phyloP scores from a whole-genome alignment of 2,113 vertebrate species.

The Mobula birostris region DNA sequence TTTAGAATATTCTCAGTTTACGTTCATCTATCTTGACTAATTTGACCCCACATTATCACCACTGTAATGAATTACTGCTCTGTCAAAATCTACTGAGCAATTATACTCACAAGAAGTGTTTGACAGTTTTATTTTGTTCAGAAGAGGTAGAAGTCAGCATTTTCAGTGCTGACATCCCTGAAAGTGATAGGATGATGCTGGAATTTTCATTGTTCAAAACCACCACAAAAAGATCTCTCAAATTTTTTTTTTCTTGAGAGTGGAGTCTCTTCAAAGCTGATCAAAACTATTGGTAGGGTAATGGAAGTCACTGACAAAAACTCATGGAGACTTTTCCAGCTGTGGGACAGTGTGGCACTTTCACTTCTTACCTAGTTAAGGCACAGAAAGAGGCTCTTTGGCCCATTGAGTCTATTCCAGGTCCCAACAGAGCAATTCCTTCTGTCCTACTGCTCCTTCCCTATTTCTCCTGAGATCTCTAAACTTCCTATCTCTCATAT shows the following conservation, averaged over 20 bases:
- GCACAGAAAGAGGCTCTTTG: no score
- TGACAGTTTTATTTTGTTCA: conserved; percentile 21
- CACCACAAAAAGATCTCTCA: neutral
- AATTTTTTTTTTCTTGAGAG: neutral
- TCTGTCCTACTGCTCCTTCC: no score
- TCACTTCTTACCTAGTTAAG: neutral
- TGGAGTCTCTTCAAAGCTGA: neutral
- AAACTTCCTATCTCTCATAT: no score
- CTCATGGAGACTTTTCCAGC: neutral
- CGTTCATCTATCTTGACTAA: neutral
- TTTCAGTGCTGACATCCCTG: neutral
- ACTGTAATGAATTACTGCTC: conserved; percentile 18
- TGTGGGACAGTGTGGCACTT: neutral
- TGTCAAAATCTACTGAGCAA: neutral
- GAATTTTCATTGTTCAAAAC: neutral
- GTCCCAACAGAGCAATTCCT: no score
- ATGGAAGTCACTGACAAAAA: neutral
- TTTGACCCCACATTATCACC: neutral
- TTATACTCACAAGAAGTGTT: neutral
- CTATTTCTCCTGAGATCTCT: no score
- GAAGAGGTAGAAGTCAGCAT: neutral
- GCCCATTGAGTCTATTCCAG: no score
- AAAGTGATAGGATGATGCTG: neutral
- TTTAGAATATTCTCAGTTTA: neutral
- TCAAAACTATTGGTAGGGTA: neutral